Evolutionary conservation across 1,140 invertebrate species (phyloP), one percentile per base, ranked within the genome.

Genomic region (Neelides sp.): DNA sequence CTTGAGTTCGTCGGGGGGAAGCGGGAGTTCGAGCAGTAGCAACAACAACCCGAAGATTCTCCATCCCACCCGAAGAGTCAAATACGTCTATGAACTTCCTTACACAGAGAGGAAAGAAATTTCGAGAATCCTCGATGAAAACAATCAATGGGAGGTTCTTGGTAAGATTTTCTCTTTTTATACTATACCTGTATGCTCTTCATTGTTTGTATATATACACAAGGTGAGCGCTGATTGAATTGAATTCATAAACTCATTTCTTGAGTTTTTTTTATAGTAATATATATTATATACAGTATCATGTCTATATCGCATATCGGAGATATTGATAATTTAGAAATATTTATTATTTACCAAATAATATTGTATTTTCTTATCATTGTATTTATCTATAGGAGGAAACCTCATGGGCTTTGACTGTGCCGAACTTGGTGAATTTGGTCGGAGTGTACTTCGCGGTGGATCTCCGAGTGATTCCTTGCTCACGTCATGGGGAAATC

Each of bases 111-210:
- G 78, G 48, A 74, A 73, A 47, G 72, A 80, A 61, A 63, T 91
- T 17, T 87, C 83, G 63, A 70, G 75, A 62, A 74, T 86, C 59
- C 67, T 91, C 35, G 85, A 91, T 67, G 69, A 78, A 39, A 77
- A 84, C 63, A 74, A 83, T 52, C 74, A 76, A 59, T 91, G 86
- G 86, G 77, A 80, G 64, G 75, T 80, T 61, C 65, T 91, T 55
- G 80, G 78, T 58, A 62, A 54, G 41, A n/a, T n/a, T n/a, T n/a
- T n/a, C n/a, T n/a, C n/a, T n/a, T n/a, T n/a, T n/a, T n/a, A n/a
- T n/a, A n/a, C n/a, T 49, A 50, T 15, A 26, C 19, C n/a, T 0
- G 15, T 42, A 13, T 2, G 15, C 19, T 36, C 24, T 45, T 30
- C 2, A 22, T 30, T 19, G 24, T 30, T 30, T 10, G 2, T 2